Evolutionary conservation across 2,113 vertebrate genomes (phyloP).

Genomic region (Prionailurus viverrinus): DNA sequence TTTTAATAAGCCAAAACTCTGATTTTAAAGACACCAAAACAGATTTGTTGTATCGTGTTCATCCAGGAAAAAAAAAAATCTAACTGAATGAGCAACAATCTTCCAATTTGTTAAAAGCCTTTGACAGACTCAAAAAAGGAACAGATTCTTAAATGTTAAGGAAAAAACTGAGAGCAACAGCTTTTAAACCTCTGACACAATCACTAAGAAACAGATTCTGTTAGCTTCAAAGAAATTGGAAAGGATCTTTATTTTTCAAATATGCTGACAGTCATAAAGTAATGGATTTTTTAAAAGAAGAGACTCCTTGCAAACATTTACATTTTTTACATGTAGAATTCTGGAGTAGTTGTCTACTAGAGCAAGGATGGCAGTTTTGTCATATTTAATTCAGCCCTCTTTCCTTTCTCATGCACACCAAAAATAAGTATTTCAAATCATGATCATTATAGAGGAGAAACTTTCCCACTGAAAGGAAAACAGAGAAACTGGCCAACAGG

Average conservation of each 20-base stretch:
- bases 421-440: constrained; percentile 22
- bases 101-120: constrained; percentile 76
- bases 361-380: background rate
- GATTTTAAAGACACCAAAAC: constrained; percentile 82
- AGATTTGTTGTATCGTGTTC: constrained; percentile 87
- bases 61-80: constrained; percentile 67
- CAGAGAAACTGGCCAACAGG: background rate
- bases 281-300: constrained; percentile 70
- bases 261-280: constrained; percentile 75
- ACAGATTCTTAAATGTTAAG: constrained; percentile 86
- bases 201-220: constrained; percentile 83
- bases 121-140: constrained; percentile 85
- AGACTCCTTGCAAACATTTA: constrained; percentile 64
- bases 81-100: constrained; percentile 81
- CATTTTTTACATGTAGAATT: constrained; percentile 59
- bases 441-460: background rate
- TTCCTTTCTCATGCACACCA: background rate
- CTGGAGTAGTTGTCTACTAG: background rate
- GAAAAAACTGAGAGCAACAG: constrained; percentile 80
- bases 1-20: constrained; percentile 84
- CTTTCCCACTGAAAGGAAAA: background rate
- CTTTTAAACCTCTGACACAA: constrained; percentile 85
- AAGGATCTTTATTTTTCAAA: constrained; percentile 81
- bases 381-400: constrained; percentile 29
- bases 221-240: constrained; percentile 79